Percentiles rank a stretch among this genome's conserved stretches.
These are phyloP conservation scores for Rhyzopertha dominica DNA, from an alignment of 1,140 invertebrate species.

Conservation along the genomic window DNA sequence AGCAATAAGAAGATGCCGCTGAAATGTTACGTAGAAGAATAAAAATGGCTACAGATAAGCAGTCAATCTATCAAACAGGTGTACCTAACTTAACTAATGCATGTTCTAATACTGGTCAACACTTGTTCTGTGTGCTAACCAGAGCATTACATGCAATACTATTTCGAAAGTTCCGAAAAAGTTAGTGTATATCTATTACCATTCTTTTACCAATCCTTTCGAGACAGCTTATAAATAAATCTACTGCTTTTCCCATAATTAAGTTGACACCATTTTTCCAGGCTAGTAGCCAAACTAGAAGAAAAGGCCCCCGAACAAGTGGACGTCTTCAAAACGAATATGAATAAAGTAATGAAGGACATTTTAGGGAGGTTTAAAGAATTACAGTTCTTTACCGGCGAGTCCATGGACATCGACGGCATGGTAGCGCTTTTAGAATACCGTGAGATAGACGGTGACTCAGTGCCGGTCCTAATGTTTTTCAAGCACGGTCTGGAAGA, in stretches of 20 bases:
- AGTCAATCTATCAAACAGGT: too few species aligned
- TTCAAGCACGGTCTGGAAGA: conserved; percentile 93
- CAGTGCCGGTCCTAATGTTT: conserved; percentile 85
- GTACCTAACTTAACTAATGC: too few species aligned
- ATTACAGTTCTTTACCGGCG: conserved; percentile 90
- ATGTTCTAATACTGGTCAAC: conserved; percentile 41
- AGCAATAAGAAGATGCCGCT: too few species aligned
- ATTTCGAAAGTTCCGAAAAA: conserved; percentile 14
- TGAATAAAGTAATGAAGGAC: conserved; percentile 94
- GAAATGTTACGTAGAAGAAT: too few species aligned
- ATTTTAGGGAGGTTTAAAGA: conserved; percentile 88
- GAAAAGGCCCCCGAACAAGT: conserved; percentile 77
- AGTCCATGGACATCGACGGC: conserved; percentile 91
- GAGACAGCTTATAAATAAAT: too few species aligned
- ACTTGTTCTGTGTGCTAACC: conserved; percentile 22
- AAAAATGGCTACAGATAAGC: too few species aligned
- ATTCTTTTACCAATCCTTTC: conserved; percentile 4
- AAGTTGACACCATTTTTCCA: too few species aligned
- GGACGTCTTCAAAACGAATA: conserved; percentile 84
- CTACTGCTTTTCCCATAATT: too few species aligned
- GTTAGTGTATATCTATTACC: conserved; percentile 8
- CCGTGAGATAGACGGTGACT: conserved; percentile 77
- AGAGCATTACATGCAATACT: conserved; percentile 39
- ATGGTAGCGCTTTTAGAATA: conserved; percentile 92
- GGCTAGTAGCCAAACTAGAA: conserved; percentile 76